Conservation (phyloP, 2,888 invertebrate species). For the Drosophila nr. medialis region DNA sequence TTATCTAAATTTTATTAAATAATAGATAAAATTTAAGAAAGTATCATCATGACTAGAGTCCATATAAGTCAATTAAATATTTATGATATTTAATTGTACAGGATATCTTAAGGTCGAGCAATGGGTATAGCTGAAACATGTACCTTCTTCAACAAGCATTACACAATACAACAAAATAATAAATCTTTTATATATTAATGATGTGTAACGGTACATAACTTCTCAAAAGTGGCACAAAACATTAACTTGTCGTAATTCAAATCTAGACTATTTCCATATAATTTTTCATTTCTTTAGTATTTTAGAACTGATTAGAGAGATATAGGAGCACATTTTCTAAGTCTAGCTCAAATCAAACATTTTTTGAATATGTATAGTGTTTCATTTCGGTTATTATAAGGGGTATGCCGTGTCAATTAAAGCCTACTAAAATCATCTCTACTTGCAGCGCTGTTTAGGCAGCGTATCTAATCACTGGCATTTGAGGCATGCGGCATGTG, state of each 20-base stretch:
- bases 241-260: background rate
- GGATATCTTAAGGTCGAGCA: background rate
- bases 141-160: background rate
- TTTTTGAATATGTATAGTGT: too few species aligned
- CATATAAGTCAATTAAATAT: background rate
- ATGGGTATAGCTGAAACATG: accelerated
- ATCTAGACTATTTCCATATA: background rate
- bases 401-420: background rate
- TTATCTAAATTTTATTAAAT: background rate
- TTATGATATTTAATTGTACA: background rate
- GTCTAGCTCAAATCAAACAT: background rate
- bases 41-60: background rate
- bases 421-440: accelerated
- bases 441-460: conserved; percentile 23
- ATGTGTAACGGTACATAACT: background rate
- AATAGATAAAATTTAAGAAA: background rate
- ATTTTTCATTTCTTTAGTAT: background rate
- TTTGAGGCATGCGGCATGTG: conserved; percentile 51
- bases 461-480: conserved; percentile 68
- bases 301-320: background rate
- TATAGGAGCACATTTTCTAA: background rate
- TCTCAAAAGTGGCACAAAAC: background rate
- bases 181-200: background rate
- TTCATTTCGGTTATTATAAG: too few species aligned
- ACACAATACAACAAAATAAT: background rate